Conservation (phyloP, 2,113 vertebrate genomes). For the Mystacornis crossleyi region DNA sequence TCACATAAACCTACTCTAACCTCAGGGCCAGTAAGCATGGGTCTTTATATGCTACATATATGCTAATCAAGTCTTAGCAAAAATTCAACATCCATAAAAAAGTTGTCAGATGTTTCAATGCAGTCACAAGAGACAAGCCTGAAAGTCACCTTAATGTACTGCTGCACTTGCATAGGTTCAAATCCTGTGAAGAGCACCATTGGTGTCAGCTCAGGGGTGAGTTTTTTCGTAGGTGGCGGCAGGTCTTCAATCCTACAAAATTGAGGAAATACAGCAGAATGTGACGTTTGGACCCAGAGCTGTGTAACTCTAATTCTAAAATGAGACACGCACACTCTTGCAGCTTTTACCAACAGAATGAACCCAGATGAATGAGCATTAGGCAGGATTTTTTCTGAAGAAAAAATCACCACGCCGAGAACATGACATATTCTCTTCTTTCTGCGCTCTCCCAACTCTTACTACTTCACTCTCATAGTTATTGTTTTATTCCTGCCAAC, state of each 20-base stretch:
- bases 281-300: not conserved
- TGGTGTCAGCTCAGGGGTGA: conserved; percentile 88
- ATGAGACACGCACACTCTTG: not conserved
- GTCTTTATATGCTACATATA: not conserved
- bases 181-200: conserved; percentile 94
- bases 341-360: not conserved
- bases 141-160: conserved; percentile 88
- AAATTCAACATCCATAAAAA: not conserved
- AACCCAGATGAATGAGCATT: not conserved
- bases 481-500: not conserved
- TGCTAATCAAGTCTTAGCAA: not conserved
- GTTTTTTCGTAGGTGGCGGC: conserved; percentile 87
- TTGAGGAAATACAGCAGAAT: not conserved
- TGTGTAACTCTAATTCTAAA: not conserved
- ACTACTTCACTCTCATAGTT: not conserved
- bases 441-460: not conserved
- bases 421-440: not conserved
- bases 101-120: not conserved
- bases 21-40: not conserved
- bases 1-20: not conserved
- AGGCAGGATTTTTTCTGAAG: not conserved
- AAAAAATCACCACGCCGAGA: not conserved
- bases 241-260: conserved; percentile 87
- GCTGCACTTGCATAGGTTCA: conserved; percentile 88
- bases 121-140: not conserved